phyloP scores from a whole-genome alignment of 2,113 vertebrate genomes.

The Hemicordylus capensis region DNA sequence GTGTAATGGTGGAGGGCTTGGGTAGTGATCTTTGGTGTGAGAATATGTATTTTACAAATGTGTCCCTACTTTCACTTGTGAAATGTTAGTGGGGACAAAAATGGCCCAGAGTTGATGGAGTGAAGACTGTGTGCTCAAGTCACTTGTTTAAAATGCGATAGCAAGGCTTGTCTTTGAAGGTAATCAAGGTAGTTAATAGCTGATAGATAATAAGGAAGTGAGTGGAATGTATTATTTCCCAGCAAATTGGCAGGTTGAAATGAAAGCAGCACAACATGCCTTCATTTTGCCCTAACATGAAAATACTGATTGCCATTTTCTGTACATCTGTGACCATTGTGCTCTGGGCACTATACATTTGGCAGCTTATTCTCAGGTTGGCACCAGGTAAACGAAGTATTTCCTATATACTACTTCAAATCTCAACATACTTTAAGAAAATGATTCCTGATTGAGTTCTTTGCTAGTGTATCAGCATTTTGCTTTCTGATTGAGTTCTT shows the following conservation, averaged over 20 bases:
- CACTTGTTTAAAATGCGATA: neutral
- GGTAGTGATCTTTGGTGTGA: too few relatives aligned
- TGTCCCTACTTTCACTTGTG: neutral
- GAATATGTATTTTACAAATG: too few relatives aligned
- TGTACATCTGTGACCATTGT: neutral
- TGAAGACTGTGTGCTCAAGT: neutral
- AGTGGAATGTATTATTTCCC: neutral
- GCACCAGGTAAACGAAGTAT: constrained; percentile 58
- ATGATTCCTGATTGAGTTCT: neutral
- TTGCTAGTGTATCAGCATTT: neutral
- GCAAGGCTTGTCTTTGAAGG: neutral
- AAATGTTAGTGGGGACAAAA: neutral
- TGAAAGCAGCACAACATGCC: constrained; percentile 25
- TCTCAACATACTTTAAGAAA: neutral
- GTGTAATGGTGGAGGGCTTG: too few relatives aligned
- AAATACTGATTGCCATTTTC: constrained; percentile 25
- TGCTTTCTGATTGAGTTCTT: neutral
- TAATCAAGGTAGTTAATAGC: constrained; percentile 25
- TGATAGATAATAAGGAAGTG: constrained; percentile 26
- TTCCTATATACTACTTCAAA: neutral
- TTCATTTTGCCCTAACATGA: constrained; percentile 11
- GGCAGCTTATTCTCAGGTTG: constrained; percentile 45
- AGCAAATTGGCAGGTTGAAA: too few relatives aligned
- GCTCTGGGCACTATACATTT: constrained; percentile 40
- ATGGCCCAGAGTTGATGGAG: neutral